Base-by-base conservation (phyloP, 2,797 vertebrate species). In the Brotogeris chrysoptera region DNA sequence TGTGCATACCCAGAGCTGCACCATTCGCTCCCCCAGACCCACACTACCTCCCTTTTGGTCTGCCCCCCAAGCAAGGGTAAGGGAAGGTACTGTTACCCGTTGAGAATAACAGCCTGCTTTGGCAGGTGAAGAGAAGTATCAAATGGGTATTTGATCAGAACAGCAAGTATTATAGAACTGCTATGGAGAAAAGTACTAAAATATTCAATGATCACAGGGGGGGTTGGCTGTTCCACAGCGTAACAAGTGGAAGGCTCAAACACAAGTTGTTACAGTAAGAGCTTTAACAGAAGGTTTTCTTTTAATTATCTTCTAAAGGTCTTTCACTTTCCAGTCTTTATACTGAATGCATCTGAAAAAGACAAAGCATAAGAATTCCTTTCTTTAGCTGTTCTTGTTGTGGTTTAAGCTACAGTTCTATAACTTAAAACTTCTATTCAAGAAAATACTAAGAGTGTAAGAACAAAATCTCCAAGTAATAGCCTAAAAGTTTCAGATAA, bases 151-250 rank as follows among this genome's bases (percentile, higher is more conserved):
- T 69, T 53, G 36, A 47, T 36, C 43, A 50, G 43, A 64, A 38
- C 24, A 61, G 39, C 38, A 66, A 76, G 27, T 20, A 18, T 63
- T 60, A 2, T 10, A 20, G 28, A 64, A 8, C 13, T n/a, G 52
- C 36, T 21, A 13, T 9, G 28, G 36, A 52, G 23, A 44, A 30
- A 50, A 73, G 13, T 46, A 47, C 64, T 44, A 36, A 38, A 46
- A 20, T 20, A 59, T 6, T n/a, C 25, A 13, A 2, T 47, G 82
- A 47, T 9, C 38, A 20, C 0, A 0, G 53, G 3, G 5, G 3
- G 11, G 28, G 27, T 66, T 36, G 61, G 49, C 53, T 0, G 3
- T 53, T 43, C 25, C 72, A 17, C n/a, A 4, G 19, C 36, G 7
- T 23, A 69, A 43, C 23, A 34, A 70, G 30, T 30, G 28, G 50